A percentile compares a stretch with the other conserved stretches of the same genome.
Evolutionary conservation across 64 coral and sea anemone genomes (phyloP).

Genomic region (Catalaphyllia jardinei): DNA sequence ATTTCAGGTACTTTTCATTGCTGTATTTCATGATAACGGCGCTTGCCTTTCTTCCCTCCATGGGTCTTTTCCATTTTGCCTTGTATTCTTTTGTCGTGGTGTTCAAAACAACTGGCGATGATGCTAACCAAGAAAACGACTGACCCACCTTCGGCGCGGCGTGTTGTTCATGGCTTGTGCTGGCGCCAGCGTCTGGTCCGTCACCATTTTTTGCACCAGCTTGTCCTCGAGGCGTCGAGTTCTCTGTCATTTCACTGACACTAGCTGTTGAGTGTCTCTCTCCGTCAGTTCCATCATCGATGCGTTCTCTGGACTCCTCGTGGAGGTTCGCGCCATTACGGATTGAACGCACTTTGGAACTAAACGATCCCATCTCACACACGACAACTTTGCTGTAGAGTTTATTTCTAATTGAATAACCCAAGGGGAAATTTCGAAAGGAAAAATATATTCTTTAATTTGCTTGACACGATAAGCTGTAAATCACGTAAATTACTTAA

Average conservation of each 20-base stretch:
- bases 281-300: not conserved
- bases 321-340: not conserved
- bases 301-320: not conserved
- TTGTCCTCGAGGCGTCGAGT: not conserved
- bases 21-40: not conserved
- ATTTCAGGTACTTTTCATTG: not conserved
- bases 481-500: too few relatives aligned
- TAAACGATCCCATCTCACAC: not conserved
- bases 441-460: too few relatives aligned
- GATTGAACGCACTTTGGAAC: not conserved
- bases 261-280: not conserved
- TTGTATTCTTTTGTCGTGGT: not conserved
- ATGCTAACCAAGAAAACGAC: not conserved
- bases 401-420: not conserved
- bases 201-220: not conserved
- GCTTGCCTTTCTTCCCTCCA: not conserved
- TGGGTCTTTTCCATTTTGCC: not conserved
- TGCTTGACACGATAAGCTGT: too few relatives aligned
- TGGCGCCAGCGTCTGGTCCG: not conserved
- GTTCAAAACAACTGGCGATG: not conserved
- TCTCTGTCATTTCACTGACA: not conserved
- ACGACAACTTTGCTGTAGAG: not conserved
- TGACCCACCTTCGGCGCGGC: not conserved
- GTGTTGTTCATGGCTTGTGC: not conserved
- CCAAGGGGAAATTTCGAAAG: too few relatives aligned